Percentiles rank a stretch among this genome's conserved stretches.
These are phyloP conservation scores for Megaceryle torquata DNA, from an alignment of 2,113 vertebrate species.

Conservation along the genomic window DNA sequence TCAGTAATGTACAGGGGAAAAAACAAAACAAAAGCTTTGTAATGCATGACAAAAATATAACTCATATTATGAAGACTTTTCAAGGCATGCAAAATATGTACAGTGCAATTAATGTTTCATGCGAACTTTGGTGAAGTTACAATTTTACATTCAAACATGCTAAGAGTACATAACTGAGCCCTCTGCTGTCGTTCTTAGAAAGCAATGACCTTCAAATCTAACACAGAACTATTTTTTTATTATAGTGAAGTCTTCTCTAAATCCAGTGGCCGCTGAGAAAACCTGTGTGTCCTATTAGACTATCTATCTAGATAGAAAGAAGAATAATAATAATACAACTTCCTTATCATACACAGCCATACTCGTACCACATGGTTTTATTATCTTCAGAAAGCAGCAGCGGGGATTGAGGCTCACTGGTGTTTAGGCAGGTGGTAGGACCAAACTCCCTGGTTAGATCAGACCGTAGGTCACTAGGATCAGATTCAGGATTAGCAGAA, in stretches of 20 bases:
- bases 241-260: conserved; percentile 17
- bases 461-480: neutral
- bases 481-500: conserved; percentile 40
- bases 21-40: neutral
- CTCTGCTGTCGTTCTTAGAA: neutral
- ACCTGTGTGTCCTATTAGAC: neutral
- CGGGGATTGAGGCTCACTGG: conserved; percentile 66
- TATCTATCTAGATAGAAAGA: neutral
- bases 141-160: conserved; percentile 69
- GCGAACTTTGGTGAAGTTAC: conserved; percentile 72
- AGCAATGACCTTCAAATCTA: conserved; percentile 1
- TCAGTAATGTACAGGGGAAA: conserved; percentile 25
- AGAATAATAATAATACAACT: neutral
- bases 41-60: conserved; percentile 37
- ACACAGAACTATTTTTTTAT: neutral
- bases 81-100: conserved; percentile 74
- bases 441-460: neutral
- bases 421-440: conserved; percentile 20
- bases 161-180: conserved; percentile 3
- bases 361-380: conserved; percentile 95
- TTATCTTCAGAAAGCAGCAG: conserved; percentile 86
- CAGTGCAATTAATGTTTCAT: conserved; percentile 73
- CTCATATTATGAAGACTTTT: conserved; percentile 44
- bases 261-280: neutral
- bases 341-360: conserved; percentile 89